These are phyloP conservation scores for Dromiciops gliroides DNA, from an alignment of 2,113 vertebrate species.

Conservation along the genomic window DNA sequence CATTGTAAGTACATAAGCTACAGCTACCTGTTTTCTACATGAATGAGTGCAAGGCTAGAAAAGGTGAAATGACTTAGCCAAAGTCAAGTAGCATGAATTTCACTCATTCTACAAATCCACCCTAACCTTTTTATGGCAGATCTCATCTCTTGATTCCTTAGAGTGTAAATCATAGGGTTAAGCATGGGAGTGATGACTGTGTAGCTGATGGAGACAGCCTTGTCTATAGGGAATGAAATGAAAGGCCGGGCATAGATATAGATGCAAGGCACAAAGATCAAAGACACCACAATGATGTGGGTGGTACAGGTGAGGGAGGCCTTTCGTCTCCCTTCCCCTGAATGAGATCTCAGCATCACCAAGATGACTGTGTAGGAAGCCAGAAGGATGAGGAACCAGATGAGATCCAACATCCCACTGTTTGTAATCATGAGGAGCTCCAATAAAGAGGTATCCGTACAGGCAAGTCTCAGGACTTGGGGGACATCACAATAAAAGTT, in stretches of 20 bases:
- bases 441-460: not conserved
- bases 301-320: constrained; percentile 71
- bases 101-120: not conserved
- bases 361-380: constrained; percentile 59
- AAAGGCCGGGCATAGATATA: constrained; percentile 70
- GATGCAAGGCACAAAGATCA: constrained; percentile 72
- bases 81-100: not conserved
- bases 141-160: constrained; percentile 75
- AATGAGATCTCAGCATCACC: constrained; percentile 55
- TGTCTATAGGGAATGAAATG: constrained; percentile 63
- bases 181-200: constrained; percentile 72
- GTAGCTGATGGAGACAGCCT: constrained; percentile 70
- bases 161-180: constrained; percentile 76
- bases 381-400: constrained; percentile 26
- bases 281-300: constrained; percentile 70
- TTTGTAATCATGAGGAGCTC: constrained; percentile 45
- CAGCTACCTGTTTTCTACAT: not conserved
- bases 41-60: not conserved
- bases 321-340: constrained; percentile 44
- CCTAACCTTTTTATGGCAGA: constrained; percentile 67
- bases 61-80: not conserved
- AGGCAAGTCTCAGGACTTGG: constrained; percentile 53
- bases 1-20: not conserved
- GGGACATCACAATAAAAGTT: constrained; percentile 63
- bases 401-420: constrained; percentile 35